A percentile compares a stretch with the other conserved stretches of the same genome.
phyloP scores from a whole-genome alignment of 2,797 vertebrate genomes.

The Mus spretus region DNA sequence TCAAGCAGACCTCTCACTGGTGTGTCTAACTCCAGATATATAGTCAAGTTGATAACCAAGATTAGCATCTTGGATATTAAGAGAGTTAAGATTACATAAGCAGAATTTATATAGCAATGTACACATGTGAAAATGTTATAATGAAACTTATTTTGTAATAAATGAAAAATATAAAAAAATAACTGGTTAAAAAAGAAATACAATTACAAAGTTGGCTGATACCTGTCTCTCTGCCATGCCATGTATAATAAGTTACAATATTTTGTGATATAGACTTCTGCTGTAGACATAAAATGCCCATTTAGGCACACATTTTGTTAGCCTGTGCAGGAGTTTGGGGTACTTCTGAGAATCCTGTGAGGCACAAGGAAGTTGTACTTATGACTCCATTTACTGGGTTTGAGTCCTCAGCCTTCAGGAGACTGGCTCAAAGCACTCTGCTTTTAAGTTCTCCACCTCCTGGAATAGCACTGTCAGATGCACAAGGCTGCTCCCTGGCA shows the following conservation, averaged over 20 bases:
- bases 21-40: not conserved
- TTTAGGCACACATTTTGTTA: not conserved
- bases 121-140: not conserved
- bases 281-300: constrained; percentile 32
- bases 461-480: not conserved
- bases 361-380: not conserved
- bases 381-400: not conserved
- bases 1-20: not conserved
- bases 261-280: constrained; percentile 40
- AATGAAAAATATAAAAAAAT: not conserved
- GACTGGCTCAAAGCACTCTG: not conserved
- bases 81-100: constrained; percentile 62
- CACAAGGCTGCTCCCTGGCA: not conserved
- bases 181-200: not conserved
- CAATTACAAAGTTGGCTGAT: constrained; percentile 71
- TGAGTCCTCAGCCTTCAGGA: constrained; percentile 48
- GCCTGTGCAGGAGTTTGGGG: not conserved
- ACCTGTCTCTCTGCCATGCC: constrained; percentile 3
- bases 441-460: constrained; percentile 5
- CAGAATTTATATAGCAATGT: too few species aligned
- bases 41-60: not conserved
- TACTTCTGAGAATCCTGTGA: constrained; percentile 9
- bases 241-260: constrained; percentile 56
- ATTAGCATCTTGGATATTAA: constrained; percentile 55
- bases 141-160: not conserved